Base-by-base conservation (phyloP, 2,888 invertebrate species). In the Leucophenga maculata region DNA sequence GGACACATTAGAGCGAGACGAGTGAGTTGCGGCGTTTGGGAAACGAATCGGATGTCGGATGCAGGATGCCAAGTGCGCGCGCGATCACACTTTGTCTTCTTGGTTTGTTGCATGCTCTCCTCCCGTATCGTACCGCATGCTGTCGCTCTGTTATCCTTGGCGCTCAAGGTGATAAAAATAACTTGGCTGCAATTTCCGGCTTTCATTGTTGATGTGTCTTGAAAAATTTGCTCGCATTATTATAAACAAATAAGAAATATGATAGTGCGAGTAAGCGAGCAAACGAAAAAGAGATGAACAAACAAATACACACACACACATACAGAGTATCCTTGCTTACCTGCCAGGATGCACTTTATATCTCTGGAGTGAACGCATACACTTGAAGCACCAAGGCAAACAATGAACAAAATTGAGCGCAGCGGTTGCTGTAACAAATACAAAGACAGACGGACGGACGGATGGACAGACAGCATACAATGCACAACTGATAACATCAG, bases 231-330 rank as follows among this genome's bases (percentile, higher is more conserved):
- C 70, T 65, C 71, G 69, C 78, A 78, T 79, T 79, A 77, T 78
- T 77, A 78, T 79, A 79, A 78, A 74, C 79, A 79, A 79, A 79
- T 76, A 77, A 76, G 71, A 70, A 74, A 77, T 74, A 64, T 70
- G 68, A 62, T 52, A 66, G 59, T 54, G n/a, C 31, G 20, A 52
- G 39, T 39, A 11, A 60, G 60, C 31, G 14, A 60, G 60, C 39
- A 18, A 60, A 18, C 18, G 54, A 54, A 18, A 20, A 18, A 54
- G 22, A 14, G 18, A 18, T 11, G 18, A 6, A 54, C 9, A 20
- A 1, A 26, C 26, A 26, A 2, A 26, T 26, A n/a, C 8, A 18
- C 50, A 4, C n/a, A 48, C 50, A 65, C 31, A 26, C 46, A 55
- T 20, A 50, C 20, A 59, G 46, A 44, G 52, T 16, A 39, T 39